Evolutionary conservation across 2,888 invertebrate species (phyloP), one percentile per base, ranked within the genome.

Genomic region (Drosophila robusta): DNA sequence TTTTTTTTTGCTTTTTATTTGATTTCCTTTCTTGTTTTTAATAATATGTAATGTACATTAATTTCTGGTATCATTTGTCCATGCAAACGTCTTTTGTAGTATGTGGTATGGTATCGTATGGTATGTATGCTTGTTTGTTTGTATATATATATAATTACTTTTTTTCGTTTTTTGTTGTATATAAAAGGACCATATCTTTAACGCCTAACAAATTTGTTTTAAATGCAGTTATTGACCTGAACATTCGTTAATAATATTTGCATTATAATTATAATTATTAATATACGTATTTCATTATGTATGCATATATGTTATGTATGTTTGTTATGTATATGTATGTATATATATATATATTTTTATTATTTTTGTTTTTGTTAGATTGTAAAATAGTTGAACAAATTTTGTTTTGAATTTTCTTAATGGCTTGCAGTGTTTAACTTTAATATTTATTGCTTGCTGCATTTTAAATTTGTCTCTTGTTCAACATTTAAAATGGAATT

Each of bases 181-280:
- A 76, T 70, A 80, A 81, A 80, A 76, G 74, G 65, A 84, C 69
- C 70, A 75, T 73, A 75, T 74, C 49, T 69, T 75, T 70, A 88
- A 76, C 71, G 87, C 65, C 88, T 79, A 82, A 75, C 75, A 75
- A 85, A 63, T 67, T 67, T 62, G 39, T 50, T 65, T 80, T 89
- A 89, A 89, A 89, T 89, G 89, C 89, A 90, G 75, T 90, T 90
- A 74, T 89, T 89, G 90, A 89, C 89, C 90, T 89, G 89, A 89
- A 90, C 86, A 85, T 78, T 85, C 55, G 57, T 74, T 75, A 75
- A 77, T 75, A 60, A 78, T 74, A 67, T 61, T 63, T 41, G 45
- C 56, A 62, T 70, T 64, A 39, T 64, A 51, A 56, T 65, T 64
- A 61, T 67, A 39, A 58, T 55, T 74, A 39, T 56, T 46, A 44